phyloP scores from a whole-genome alignment of 2,113 vertebrate species.

The Eretmochelys imbricata region DNA sequence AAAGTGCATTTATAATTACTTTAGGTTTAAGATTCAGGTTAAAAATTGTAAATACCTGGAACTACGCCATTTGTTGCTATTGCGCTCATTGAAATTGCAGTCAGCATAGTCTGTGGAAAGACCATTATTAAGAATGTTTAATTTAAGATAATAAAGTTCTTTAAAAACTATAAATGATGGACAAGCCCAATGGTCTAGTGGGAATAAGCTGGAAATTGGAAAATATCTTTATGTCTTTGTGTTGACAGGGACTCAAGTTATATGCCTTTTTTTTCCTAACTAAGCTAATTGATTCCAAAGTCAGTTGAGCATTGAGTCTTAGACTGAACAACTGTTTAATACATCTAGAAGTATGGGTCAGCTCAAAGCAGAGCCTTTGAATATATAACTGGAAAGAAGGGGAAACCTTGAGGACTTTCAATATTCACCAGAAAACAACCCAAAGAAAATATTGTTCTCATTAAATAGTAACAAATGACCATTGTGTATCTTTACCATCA shows the following conservation, averaged over 20 bases:
- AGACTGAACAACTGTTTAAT: neutral
- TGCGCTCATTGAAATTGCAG: constrained; percentile 98
- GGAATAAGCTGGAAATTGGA: neutral
- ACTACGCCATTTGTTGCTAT: constrained; percentile 97
- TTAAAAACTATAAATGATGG: neutral
- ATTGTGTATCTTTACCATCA: neutral
- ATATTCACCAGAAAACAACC: neutral
- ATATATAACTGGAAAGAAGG: neutral
- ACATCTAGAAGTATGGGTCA: neutral
- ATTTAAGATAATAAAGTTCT: neutral
- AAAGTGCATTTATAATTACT: neutral
- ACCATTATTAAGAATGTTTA: neutral
- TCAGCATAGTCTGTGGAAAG: constrained; percentile 91
- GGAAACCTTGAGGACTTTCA: neutral
- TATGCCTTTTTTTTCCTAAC: neutral
- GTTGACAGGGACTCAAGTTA: neutral
- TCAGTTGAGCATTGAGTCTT: neutral
- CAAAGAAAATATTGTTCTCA: neutral
- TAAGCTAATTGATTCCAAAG: neutral
- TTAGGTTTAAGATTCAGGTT: neutral
- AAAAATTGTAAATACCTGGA: constrained; percentile 83
- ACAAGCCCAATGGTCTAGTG: neutral
- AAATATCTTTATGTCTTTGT: neutral
- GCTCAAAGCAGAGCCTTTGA: neutral
- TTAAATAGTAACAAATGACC: neutral